A percentile compares a stretch with the other conserved stretches of the same genome.
Conservation (phyloP, 2,113 vertebrate genomes). For the Arizona elegans region DNA sequence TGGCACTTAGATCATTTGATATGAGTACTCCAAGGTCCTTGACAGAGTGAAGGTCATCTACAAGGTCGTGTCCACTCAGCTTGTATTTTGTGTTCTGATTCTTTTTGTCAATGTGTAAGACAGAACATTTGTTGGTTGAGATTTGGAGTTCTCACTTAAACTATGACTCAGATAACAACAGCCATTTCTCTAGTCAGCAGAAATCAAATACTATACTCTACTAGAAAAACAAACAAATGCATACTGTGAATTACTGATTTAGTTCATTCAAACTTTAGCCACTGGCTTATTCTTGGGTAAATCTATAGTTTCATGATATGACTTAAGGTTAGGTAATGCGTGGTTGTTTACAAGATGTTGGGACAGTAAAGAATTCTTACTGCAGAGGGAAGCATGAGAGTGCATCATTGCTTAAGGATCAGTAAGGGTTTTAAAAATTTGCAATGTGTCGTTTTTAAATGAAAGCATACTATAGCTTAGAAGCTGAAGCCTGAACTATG, state of each 20-base stretch:
- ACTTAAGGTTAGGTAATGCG: neutral
- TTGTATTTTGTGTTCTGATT: too few relatives aligned
- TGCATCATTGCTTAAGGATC: neutral
- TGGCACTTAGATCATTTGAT: too few relatives aligned
- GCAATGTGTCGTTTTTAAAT: neutral
- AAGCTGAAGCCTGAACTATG: neutral
- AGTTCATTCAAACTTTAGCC: neutral
- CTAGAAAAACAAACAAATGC: neutral
- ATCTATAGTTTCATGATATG: neutral
- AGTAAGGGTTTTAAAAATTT: neutral
- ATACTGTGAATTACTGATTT: neutral
- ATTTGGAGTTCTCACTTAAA: neutral
- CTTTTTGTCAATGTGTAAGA: too few relatives aligned
- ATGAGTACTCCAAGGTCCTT: too few relatives aligned
- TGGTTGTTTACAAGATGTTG: neutral
- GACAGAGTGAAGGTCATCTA: too few relatives aligned
- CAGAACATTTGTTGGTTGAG: too few relatives aligned
- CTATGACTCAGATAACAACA: conserved; percentile 1
- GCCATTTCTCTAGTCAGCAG: neutral
- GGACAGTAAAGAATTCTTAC: neutral
- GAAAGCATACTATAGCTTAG: neutral
- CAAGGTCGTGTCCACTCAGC: too few relatives aligned
- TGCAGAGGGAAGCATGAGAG: neutral
- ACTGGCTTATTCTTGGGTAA: neutral
- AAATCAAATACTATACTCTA: neutral